Percentiles rank a stretch among this genome's conserved stretches.
phyloP scores from a whole-genome alignment of 2,888 invertebrate genomes.

The Aphrophora alni region DNA sequence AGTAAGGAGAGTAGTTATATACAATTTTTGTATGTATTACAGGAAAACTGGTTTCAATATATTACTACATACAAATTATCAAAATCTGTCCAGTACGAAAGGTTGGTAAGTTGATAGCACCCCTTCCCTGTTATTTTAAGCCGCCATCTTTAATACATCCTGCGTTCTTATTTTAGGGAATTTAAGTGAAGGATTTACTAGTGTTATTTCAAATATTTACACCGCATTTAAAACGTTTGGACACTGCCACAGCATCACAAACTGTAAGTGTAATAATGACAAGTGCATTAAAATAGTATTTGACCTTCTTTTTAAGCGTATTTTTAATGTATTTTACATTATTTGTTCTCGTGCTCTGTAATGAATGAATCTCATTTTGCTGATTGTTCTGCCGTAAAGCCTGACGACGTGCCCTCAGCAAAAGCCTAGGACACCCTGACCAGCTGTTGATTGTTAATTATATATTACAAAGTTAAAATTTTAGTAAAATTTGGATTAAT shows the following conservation, averaged over 20 bases:
- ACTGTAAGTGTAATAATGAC: background rate
- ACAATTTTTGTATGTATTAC: too few species aligned
- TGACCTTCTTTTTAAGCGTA: background rate
- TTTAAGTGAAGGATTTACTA: background rate
- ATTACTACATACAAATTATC: too few species aligned
- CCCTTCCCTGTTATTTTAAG: conserved; percentile 20
- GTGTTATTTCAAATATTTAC: background rate
- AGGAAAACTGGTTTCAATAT: too few species aligned
- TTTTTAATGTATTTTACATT: background rate
- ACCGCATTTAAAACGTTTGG: background rate
- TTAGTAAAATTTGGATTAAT: too few species aligned
- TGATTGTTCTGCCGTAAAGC: conserved; percentile 7
- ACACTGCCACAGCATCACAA: background rate
- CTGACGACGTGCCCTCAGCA: conserved; percentile 7
- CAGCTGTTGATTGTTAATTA: background rate
- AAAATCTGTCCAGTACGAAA: background rate
- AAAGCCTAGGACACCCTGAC: background rate
- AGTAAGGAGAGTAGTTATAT: too few species aligned
- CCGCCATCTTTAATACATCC: conserved; percentile 36
- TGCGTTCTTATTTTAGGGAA: conserved; percentile 13
- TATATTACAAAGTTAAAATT: too few species aligned
- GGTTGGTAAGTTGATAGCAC: conserved; percentile 2
- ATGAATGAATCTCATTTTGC: conserved; percentile 18
- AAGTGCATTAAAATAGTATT: background rate
- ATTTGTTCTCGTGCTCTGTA: conserved; percentile 16